Evolutionary conservation across 2,113 vertebrate species (phyloP), one percentile per base, ranked within the genome.

Genomic region (Salvelinus alpinus): DNA sequence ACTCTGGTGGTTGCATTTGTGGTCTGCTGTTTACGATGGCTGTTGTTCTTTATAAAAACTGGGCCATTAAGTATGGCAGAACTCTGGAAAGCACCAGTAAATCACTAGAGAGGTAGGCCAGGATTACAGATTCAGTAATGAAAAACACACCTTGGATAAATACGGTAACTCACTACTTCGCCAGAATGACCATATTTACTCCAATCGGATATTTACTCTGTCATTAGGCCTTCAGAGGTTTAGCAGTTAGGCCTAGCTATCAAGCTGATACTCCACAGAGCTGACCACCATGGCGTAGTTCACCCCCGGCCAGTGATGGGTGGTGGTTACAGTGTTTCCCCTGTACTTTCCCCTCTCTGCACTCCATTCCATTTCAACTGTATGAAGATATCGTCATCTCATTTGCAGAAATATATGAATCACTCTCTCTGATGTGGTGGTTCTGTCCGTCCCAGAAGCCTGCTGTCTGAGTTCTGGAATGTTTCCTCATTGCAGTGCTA

Each of bases 21-120:
- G 70, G 76, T 83, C 65, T 20, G 64, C 51, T 82, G 76, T 79
- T 84, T 82, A 70, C 22, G 34, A 57, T 72, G 51, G 73, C 79
- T 77, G 38, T 44, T 44, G 38, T 44, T 44, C 38, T 82, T 75
- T 59, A 75, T 79, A 75, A 79, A 83, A 83, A 38, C 48, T 47
- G 31, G 25, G n/a, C 48, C 70, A 60, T 83, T 83, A 77, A 79
- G 74, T 38, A 73, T 73, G 65, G 27, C 47, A 24, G 72, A 75
- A 68, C 72, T 75, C 34, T 65, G 64, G 74, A 73, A 75, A 86
- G 14, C 25, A 67, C 68, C 74, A 69, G 72, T 74, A 72, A 86
- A 84, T 84, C 22, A 67, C 27, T 9, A 34, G 9, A 18, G 72
- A 8, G 9, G 66, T 31, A 14, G 38, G 48, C 25, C 9, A n/a